Evolutionary conservation across 1,140 invertebrate genomes (phyloP), one percentile per base, ranked within the genome.

Genomic region (Plectus sambesii): DNA sequence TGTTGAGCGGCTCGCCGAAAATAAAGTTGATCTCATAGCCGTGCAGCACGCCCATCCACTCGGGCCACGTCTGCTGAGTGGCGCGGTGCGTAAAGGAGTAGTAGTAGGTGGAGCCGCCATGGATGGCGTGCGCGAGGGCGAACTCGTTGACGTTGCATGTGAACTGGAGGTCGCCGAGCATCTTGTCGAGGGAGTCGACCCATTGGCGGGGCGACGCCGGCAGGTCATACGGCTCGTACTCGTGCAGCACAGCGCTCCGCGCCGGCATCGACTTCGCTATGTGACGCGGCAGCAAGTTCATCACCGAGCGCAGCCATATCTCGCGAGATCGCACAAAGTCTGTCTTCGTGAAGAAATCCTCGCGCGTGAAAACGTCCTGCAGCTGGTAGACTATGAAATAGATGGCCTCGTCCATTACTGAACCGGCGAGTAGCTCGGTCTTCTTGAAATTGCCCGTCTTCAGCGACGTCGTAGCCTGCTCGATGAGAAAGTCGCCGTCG

Each of bases 11-110:
- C 64, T 92, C 86, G 19, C 89, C 88, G 70, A 93, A 93, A 22
- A 93, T 78, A 70, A 87, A 96, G 63, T 80, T 85, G 51, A 96
- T 92, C 71, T 96, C 89, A 70, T 94, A 88, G 0, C 81, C 89
- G 69, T 94, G 89, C 75, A 93, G 80, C 0, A 88, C 85, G 5
- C 89, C 90, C 51, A 88, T 87, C 89, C 89, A 96, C 35, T 79
- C 79, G 1, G 88, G 89, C 90, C 89, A 96, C 1, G 82, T 83
- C 66, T 85, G 86, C 44, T 78, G 47, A 9, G 57, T 49, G 23
- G 46, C 62, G 46, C 87, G 79, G 63, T 94, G 87, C 51, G 82
- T 85, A 70, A 85, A 96, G 66, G 87, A 86, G 70, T 97, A 97
- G 42, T 68, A 69, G 54, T 51, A 67, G 20, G 66, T 69, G 24